Conservation (phyloP, 2,888 invertebrate species). For the Bombylius discolor region DNA sequence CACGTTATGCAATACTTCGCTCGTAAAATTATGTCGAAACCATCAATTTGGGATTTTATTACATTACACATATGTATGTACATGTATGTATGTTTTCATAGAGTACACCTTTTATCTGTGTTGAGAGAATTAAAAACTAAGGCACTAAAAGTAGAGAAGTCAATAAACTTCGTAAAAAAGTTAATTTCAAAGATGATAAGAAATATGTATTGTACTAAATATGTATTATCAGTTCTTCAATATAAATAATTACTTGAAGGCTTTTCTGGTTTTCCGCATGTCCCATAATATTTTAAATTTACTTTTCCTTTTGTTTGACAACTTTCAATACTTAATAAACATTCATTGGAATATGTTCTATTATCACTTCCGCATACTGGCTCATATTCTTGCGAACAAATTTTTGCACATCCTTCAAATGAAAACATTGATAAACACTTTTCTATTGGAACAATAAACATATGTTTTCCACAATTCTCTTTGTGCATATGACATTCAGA, state of each 20-base stretch:
- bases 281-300: slow-evolving; percentile 64
- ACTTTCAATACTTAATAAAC: slow-evolving; percentile 83
- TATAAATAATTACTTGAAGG: slow-evolving; percentile 80
- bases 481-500: slow-evolving; percentile 86
- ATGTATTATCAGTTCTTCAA: slow-evolving; percentile 26
- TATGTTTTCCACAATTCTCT: slow-evolving; percentile 82
- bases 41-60: no score
- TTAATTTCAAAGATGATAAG: no score
- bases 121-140: no score
- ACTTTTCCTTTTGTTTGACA: slow-evolving; percentile 72
- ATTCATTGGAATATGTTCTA: slow-evolving; percentile 86
- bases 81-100: no score
- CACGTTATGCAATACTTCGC: no score
- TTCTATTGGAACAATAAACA: slow-evolving; percentile 81
- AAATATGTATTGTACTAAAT: no score
- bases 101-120: no score
- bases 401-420: slow-evolving; percentile 74
- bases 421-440: slow-evolving; percentile 73
- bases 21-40: no score
- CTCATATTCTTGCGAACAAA: slow-evolving; percentile 75
- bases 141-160: no score
- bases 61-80: no score
- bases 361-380: slow-evolving; percentile 88
- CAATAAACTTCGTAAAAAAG: no score
- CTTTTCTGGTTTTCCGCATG: slow-evolving; percentile 75